A percentile compares a stretch with the other conserved stretches of the same genome.
These are phyloP conservation scores for Zaprionus vittiger DNA, from an alignment of 1,140 invertebrate genomes.

Conservation along the genomic window DNA sequence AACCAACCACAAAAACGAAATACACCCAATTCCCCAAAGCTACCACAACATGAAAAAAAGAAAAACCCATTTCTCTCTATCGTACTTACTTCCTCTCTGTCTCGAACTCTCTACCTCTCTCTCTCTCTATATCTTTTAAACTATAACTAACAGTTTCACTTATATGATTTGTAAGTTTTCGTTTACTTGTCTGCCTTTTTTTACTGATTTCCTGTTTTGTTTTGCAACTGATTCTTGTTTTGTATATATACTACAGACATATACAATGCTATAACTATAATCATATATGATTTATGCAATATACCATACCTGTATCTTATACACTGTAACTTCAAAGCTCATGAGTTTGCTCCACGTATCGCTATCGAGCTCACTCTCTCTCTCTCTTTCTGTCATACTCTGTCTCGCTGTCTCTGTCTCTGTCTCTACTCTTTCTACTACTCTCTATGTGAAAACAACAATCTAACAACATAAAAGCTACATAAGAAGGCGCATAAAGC, in stretches of 20 bases:
- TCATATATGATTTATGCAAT: conserved; percentile 51
- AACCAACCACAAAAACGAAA: conserved; percentile 33
- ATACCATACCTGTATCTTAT: conserved; percentile 64
- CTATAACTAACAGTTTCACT: conserved; percentile 45
- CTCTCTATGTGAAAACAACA: conserved; percentile 19
- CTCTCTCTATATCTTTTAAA: conserved; percentile 8
- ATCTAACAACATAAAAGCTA: conserved; percentile 33
- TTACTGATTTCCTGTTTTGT: conserved; percentile 29
- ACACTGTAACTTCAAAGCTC: conserved; percentile 80
- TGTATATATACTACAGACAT: conserved; percentile 10
- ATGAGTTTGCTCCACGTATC: conserved; percentile 81
- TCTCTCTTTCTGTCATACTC: neutral
- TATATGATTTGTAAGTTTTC: conserved; percentile 48
- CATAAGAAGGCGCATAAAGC: conserved; percentile 9
- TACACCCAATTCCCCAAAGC: conserved; percentile 41
- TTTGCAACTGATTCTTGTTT: conserved; percentile 33
- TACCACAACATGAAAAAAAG: conserved; percentile 24
- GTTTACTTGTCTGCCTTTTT: conserved; percentile 54
- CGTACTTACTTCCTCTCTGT: neutral
- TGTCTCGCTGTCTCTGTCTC: neutral
- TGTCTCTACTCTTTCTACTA: neutral
- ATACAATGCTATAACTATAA: conserved; percentile 17
- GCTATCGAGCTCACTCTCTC: conserved; percentile 58
- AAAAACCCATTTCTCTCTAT: conserved; percentile 42
- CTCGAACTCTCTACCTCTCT: conserved; percentile 3